These are phyloP conservation scores for Emydura subglobosa DNA, from an alignment of 2,113 vertebrate species.

Conservation along the genomic window DNA sequence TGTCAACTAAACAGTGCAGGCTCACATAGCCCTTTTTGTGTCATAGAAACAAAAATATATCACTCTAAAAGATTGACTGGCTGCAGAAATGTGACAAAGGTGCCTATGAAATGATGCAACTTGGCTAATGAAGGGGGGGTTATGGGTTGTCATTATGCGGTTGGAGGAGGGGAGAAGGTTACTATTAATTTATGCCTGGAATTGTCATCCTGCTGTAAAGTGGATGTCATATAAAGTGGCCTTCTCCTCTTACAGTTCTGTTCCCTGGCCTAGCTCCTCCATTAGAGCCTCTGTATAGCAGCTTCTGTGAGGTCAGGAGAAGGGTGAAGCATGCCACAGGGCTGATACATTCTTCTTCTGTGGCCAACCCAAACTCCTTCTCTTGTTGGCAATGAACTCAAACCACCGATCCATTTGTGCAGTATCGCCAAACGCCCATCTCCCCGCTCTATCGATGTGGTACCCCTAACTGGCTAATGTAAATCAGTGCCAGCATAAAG, in stretches of 20 bases:
- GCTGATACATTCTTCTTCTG: not conserved
- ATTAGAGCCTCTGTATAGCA: not conserved
- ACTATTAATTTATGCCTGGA: not conserved
- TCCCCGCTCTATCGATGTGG: not conserved
- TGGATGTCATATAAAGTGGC: not conserved
- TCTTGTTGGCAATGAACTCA: accelerated
- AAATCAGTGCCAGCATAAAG: not conserved
- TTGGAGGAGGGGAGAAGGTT: not conserved
- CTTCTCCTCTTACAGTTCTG: not conserved
- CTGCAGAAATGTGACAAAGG: not conserved
- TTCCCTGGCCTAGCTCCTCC: not conserved
- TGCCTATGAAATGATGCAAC: accelerated
- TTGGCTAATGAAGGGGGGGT: not conserved
- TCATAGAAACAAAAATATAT: not conserved
- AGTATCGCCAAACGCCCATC: not conserved
- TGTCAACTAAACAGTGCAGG: not conserved
- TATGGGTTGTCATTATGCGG: not conserved
- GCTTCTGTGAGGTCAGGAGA: not conserved
- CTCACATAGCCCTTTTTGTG: not conserved
- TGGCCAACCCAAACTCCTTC: not conserved
- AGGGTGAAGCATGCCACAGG: not conserved
- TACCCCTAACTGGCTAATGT: not conserved
- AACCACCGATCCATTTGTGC: not conserved
- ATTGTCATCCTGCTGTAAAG: not conserved
- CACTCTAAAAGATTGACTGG: not conserved